Percentiles rank a stretch among this genome's conserved stretches.
phyloP scores from a whole-genome alignment of 2,888 invertebrate genomes.

The Mechanitis mazaeus region DNA sequence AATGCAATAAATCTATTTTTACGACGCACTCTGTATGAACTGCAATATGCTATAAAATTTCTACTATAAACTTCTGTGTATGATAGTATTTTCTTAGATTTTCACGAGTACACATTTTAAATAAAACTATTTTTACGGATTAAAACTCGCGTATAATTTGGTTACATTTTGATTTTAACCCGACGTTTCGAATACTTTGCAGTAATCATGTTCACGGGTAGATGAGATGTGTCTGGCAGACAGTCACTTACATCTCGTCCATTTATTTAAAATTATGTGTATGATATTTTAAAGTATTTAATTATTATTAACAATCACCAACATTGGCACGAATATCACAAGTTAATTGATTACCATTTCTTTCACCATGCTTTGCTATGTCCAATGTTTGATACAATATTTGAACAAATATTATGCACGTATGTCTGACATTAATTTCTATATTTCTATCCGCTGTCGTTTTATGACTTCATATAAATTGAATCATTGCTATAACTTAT shows the following conservation, averaged over 20 bases:
- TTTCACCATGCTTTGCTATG: neutral
- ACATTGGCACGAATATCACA: constrained; percentile 6
- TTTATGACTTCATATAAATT: neutral
- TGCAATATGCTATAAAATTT: constrained; percentile 24
- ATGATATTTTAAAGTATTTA: constrained; percentile 8
- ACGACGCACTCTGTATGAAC: constrained; percentile 18
- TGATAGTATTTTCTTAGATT: too few relatives aligned
- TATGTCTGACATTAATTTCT: neutral
- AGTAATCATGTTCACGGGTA: too few relatives aligned
- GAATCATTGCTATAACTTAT: neutral
- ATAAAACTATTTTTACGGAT: too few relatives aligned
- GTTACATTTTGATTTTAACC: too few relatives aligned
- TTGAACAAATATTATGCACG: neutral
- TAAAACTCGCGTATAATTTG: too few relatives aligned
- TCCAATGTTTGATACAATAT: constrained; percentile 1
- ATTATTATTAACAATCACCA: constrained; percentile 1
- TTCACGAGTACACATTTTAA: too few relatives aligned
- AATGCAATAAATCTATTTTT: constrained; percentile 26
- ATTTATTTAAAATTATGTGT: constrained; percentile 4
- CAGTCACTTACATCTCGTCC: too few relatives aligned
- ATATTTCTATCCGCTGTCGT: neutral
- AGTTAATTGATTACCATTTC: constrained; percentile 3
- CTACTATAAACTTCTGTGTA: constrained; percentile 11
- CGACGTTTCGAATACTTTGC: too few relatives aligned
- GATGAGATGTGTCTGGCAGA: too few relatives aligned